Evolutionary conservation across 2,113 vertebrate genomes (phyloP).

Genomic region (Puntigrus tetrazona): DNA sequence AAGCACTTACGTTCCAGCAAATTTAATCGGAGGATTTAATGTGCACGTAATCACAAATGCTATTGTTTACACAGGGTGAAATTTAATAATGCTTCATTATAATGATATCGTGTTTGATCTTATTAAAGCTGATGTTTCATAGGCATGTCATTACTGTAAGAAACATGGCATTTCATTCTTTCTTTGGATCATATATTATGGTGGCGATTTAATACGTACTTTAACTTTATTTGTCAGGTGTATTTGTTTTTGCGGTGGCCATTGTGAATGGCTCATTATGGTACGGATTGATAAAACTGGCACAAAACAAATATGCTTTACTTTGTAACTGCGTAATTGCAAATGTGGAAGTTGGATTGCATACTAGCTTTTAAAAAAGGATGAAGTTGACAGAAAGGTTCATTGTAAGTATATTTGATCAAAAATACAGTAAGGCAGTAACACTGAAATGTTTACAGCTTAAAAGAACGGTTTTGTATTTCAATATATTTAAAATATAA

Average conservation of each 20-base stretch:
- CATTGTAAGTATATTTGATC: not conserved
- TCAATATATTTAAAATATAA: not conserved
- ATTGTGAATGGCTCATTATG: not conserved
- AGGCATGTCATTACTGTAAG: slow-evolving; percentile 16
- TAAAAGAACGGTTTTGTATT: not conserved
- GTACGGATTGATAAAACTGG: not conserved
- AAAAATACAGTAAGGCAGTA: no score
- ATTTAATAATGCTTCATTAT: not conserved
- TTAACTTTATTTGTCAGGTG: not conserved
- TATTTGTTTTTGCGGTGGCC: not conserved
- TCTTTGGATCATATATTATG: not conserved
- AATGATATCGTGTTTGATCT: slow-evolving; percentile 1
- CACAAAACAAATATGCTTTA: not conserved
- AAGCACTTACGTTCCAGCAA: slow-evolving; percentile 15
- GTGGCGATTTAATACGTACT: not conserved
- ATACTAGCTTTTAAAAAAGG: not conserved
- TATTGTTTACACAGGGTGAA: slow-evolving; percentile 26
- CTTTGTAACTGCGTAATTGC: not conserved
- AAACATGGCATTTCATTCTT: not conserved
- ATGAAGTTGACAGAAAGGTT: not conserved
- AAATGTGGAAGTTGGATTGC: not conserved
- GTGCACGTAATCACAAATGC: not conserved
- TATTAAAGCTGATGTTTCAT: slow-evolving; percentile 16
- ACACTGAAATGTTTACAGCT: no score
- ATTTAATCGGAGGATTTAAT: not conserved